A percentile compares a stretch with the other conserved stretches of the same genome.
phyloP scores from a whole-genome alignment of 92 coral and sea anemone genomes.

The Epizoanthus illoricatus region DNA sequence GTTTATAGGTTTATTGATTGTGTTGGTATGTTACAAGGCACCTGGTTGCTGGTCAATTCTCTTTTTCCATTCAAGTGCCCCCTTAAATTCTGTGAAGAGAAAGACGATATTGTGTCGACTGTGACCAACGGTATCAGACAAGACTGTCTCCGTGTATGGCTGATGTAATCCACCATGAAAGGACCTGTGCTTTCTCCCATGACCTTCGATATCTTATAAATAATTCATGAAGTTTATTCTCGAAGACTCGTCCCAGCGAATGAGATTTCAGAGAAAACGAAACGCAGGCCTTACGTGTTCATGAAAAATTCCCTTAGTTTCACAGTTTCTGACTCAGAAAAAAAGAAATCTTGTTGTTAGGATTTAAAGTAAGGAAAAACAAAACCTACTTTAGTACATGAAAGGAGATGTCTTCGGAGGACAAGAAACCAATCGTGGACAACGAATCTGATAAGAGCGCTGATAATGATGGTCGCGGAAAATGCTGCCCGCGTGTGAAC shows the following conservation, averaged over 20 bases:
- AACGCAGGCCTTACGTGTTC: conserved; percentile 42
- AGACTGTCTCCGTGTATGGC: neutral
- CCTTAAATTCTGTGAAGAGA: neutral
- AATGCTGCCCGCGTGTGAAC: conserved; percentile 92
- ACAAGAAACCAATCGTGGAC: conserved; percentile 65
- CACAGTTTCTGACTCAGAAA: conserved; percentile 15
- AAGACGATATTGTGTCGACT: neutral
- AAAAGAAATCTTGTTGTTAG: neutral
- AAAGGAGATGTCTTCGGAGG: conserved; percentile 49
- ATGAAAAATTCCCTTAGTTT: conserved; percentile 16
- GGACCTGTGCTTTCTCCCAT: conserved; percentile 24
- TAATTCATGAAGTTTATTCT: conserved; percentile 18
- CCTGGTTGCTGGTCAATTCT: conserved; percentile 7
- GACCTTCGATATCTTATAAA: conserved; percentile 20
- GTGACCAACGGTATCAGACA: neutral
- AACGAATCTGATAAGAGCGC: conserved; percentile 38
- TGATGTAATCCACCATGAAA: conserved; percentile 3
- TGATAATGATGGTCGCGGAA: conserved; percentile 38
- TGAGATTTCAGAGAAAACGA: conserved; percentile 17
- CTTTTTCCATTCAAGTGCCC: neutral
- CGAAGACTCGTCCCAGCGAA: conserved; percentile 12
- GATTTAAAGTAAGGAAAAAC: neutral
- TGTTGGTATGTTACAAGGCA: neutral
- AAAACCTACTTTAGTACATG: neutral
- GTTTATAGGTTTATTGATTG: conserved; percentile 15